A percentile compares a stretch with the other conserved stretches of the same genome.
Conservation (phyloP, 2,797 vertebrate genomes). For the Gobionotothen gibberifrons region DNA sequence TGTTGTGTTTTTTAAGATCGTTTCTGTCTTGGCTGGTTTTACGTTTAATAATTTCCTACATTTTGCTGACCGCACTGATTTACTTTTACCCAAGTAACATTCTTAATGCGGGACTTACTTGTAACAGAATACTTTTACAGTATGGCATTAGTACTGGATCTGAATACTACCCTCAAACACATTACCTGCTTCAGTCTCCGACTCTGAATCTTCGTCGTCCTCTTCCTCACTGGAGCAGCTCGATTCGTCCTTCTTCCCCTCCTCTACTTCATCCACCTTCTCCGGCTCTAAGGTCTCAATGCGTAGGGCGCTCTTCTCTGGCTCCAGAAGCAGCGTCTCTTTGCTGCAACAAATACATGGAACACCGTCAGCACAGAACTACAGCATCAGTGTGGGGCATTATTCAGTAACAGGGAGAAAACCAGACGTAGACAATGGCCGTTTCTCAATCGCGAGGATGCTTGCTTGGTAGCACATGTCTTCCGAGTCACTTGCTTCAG, state of each 20-base stretch:
- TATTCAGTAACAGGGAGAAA: background rate
- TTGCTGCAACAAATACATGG: conserved; percentile 82
- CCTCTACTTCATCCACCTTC: conserved; percentile 95
- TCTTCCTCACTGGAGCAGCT: conserved; percentile 99
- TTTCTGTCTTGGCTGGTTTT: too few relatives aligned
- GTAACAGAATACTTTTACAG: too few relatives aligned
- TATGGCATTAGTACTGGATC: too few relatives aligned
- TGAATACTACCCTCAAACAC: background rate
- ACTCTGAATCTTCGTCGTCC: conserved; percentile 98
- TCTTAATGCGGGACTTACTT: too few relatives aligned
- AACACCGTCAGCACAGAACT: background rate
- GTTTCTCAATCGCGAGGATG: too few relatives aligned
- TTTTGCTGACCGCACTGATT: too few relatives aligned
- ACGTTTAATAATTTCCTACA: too few relatives aligned
- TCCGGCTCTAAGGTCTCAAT: conserved; percentile 96
- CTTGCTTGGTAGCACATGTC: too few relatives aligned
- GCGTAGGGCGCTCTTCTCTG: conserved; percentile 91
- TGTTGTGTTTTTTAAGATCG: too few relatives aligned
- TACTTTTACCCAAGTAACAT: too few relatives aligned
- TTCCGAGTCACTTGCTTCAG: too few relatives aligned
- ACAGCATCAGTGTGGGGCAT: background rate
- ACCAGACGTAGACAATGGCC: background rate
- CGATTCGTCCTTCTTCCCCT: conserved; percentile 98
- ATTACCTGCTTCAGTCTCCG: conserved; percentile 94
- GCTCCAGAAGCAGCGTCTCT: conserved; percentile 94